Base-by-base conservation (phyloP, 2,888 invertebrate genomes). In the Platynereis dumerilii region DNA sequence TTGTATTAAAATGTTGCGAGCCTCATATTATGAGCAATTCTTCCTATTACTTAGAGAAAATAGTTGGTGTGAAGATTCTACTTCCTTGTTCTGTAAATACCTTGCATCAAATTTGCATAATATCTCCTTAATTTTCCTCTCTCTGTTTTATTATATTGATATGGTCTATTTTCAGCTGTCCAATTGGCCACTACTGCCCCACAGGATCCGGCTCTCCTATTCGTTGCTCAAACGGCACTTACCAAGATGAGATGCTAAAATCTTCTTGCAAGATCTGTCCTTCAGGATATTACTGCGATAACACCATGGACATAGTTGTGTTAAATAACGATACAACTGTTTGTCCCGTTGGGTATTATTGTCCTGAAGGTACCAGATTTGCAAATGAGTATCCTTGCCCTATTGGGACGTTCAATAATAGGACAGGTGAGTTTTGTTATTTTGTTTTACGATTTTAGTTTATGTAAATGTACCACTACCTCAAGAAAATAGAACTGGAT, bases 271-370 rank as follows among this genome's bases (percentile, higher is more conserved):
- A 76, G 42, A 62, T 65, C 0, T 81, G 81, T 67, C 79, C 79
- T 3, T 72, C 78, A 0, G 80, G 82, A 12, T 81, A 82, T 65
- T 79, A 76, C 76, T 82, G 82, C 72, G 81, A 82, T 70, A 82
- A 82, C 72, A 81, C 80, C 10, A 71, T 77, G 69, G 64, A 65
- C 28, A 79, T 80, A 48, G 80, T 80, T 5, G 69, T 77, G 20
- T 76, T 81, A 42, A 78, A 80, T 71, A 74, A 75, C 55, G 76
- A 77, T 10, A 72, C 75, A 15, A 79, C 76, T 1, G 68, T 69
- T 12, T 82, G 82, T 68, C 68, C 74, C 17, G 71, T 77, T 3
- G 82, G 82, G 20, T 79, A 73, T 67, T 82, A 78, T 69, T 82
- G 82, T 69, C 69, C 75, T 1, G 69, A 71, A 12, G 79, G 78